phyloP scores from a whole-genome alignment of 2,797 vertebrate species.

The Phalanger gymnotis region DNA sequence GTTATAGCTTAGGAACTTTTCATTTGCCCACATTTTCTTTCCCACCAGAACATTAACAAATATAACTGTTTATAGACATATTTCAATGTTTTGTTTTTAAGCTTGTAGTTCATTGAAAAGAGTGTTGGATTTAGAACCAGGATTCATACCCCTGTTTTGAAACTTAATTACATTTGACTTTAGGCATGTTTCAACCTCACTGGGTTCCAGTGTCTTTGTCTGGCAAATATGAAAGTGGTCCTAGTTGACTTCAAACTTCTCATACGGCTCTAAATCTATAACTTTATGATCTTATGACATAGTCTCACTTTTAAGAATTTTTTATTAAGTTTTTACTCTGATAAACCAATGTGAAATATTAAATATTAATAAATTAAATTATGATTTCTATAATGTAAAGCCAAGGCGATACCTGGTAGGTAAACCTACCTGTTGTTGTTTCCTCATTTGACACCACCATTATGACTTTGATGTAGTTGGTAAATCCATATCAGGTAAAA shows the following conservation, averaged over 20 bases:
- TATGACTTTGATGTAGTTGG: not conserved
- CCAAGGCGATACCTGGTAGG: too few relatives aligned
- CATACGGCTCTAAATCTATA: not conserved
- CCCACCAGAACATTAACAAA: not conserved
- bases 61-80: not conserved
- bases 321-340: not conserved
- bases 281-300: not conserved
- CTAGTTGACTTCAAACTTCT: not conserved
- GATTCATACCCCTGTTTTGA: not conserved
- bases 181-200: not conserved
- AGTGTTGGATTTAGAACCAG: not conserved
- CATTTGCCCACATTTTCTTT: not conserved
- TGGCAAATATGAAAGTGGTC: not conserved
- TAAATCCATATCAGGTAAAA: not conserved
- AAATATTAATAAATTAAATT: not conserved
- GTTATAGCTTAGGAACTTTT: not conserved
- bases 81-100: not conserved
- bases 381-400: not conserved
- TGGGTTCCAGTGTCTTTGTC: not conserved
- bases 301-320: not conserved
- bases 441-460: not conserved
- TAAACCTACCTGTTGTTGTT: not conserved
- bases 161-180: not conserved
- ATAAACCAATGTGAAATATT: not conserved
- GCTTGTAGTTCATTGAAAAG: not conserved